phyloP scores from a whole-genome alignment of 2,113 vertebrate genomes.

The Trinectes maculatus region DNA sequence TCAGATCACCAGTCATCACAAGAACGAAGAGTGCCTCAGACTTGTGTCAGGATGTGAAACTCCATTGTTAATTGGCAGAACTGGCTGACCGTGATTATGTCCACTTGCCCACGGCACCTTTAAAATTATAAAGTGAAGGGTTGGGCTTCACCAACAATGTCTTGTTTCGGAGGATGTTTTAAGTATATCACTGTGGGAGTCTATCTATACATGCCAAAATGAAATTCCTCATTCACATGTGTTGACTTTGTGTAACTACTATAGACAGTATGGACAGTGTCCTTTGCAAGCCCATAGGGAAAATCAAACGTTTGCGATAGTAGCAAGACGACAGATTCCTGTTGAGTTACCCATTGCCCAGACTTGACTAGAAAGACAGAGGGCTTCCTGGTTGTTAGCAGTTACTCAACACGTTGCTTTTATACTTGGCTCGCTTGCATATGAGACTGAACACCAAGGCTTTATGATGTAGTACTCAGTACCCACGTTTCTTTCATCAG shows the following conservation, averaged over 20 bases:
- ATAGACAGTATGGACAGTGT: no score
- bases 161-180: not conserved
- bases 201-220: slow-evolving; percentile 4
- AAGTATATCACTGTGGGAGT: not conserved
- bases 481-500: not conserved
- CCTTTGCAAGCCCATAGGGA: not conserved
- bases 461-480: no score
- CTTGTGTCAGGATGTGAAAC: no score
- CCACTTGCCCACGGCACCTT: not conserved
- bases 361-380: not conserved
- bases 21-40: not conserved
- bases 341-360: not conserved
- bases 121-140: not conserved
- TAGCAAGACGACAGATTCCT: not conserved
- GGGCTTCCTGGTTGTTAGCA: not conserved
- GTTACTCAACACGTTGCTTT: no score
- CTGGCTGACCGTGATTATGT: not conserved
- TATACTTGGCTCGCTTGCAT: no score
- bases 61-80: no score
- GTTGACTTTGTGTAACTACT: no score
- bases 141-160: not conserved
- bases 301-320: not conserved
- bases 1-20: not conserved
- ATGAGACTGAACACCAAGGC: not conserved
- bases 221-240: not conserved